These are phyloP conservation scores for Psittacula cyanocephala DNA, from an alignment of 2,113 vertebrate genomes.

Conservation along the genomic window DNA sequence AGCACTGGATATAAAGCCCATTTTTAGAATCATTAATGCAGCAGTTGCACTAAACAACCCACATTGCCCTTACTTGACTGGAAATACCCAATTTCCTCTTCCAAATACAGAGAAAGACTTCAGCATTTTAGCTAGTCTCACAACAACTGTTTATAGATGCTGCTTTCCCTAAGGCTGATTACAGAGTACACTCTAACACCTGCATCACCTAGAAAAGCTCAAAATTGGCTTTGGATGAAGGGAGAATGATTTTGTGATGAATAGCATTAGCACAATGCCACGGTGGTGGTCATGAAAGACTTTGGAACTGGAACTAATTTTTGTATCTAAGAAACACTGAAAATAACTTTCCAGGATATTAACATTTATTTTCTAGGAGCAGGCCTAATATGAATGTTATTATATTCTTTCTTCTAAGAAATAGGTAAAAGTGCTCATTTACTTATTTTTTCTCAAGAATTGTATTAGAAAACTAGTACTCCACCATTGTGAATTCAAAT, in stretches of 20 bases:
- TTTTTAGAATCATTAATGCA: neutral
- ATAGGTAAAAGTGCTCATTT: neutral
- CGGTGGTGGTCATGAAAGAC: neutral
- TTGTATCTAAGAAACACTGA: neutral
- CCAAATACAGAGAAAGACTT: neutral
- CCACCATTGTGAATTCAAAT: neutral
- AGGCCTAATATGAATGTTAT: neutral
- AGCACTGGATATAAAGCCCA: neutral
- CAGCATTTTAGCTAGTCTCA: neutral
- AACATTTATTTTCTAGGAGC: neutral
- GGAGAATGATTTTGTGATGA: neutral
- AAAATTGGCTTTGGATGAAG: neutral
- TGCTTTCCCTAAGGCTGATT: neutral
- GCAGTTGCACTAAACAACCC: neutral
- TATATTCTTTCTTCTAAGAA: neutral
- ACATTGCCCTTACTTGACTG: neutral
- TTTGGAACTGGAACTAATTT: neutral
- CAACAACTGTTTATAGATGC: neutral
- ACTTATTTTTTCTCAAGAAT: neutral
- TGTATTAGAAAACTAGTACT: neutral
- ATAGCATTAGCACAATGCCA: neutral
- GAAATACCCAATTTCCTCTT: neutral
- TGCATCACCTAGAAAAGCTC: neutral
- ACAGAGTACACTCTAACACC: neutral
- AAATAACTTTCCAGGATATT: neutral